A percentile compares a stretch with the other conserved stretches of the same genome.
phyloP scores from a whole-genome alignment of 2,113 vertebrate genomes.

The Burhinus oedicnemus region DNA sequence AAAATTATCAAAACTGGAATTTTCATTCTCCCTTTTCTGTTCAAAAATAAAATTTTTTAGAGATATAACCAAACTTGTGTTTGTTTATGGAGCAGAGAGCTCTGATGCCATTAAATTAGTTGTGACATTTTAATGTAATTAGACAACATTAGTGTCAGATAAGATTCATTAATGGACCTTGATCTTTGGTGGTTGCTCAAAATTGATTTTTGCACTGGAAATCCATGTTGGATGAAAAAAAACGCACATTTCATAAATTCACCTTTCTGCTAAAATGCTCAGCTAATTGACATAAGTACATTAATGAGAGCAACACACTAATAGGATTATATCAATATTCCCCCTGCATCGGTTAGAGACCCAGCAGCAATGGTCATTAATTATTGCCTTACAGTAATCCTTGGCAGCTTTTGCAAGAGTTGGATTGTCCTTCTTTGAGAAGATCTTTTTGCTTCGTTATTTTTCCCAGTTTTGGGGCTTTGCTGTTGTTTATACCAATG shows the following conservation, averaged over 20 bases:
- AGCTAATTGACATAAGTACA: constrained; percentile 74
- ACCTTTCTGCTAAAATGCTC: constrained; percentile 70
- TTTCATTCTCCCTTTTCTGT: neutral
- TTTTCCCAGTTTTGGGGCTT: constrained; percentile 13
- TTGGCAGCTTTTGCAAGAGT: constrained; percentile 21
- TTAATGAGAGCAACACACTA: constrained; percentile 67
- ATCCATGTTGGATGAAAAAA: constrained; percentile 8
- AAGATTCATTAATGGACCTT: constrained; percentile 66
- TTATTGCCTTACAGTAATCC: constrained; percentile 61
- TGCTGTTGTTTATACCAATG: neutral
- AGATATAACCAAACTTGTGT: constrained; percentile 37
- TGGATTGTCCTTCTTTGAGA: constrained; percentile 27
- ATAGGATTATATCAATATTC: constrained; percentile 73
- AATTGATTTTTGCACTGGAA: constrained; percentile 64
- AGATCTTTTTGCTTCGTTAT: constrained; percentile 37
- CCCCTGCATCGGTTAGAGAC: constrained; percentile 63
- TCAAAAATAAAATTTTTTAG: neutral
- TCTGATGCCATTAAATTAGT: constrained; percentile 66
- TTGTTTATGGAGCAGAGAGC: constrained; percentile 35
- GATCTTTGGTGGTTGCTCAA: constrained; percentile 58
- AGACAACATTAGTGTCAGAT: constrained; percentile 72
- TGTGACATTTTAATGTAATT: constrained; percentile 76
- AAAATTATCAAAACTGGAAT: neutral
- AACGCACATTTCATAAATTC: constrained; percentile 44
- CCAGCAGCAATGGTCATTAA: constrained; percentile 63